Base-by-base conservation (phyloP, 2,113 vertebrate species). In the Prionailurus viverrinus region DNA sequence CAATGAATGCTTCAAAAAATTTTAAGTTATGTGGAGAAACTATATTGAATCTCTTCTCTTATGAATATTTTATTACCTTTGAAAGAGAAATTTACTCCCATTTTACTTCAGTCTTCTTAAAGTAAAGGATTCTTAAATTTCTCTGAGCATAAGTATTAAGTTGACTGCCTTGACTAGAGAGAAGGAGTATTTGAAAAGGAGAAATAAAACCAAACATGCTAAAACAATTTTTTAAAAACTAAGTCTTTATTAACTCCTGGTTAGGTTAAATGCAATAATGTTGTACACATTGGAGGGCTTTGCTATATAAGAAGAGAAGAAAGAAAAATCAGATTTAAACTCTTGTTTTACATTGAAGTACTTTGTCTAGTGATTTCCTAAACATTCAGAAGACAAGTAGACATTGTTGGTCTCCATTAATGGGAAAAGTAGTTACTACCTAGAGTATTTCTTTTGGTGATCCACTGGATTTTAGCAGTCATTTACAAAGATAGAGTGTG, bases 31-130 rank as follows among this genome's bases (percentile, higher is more conserved):
- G 80, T 45, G 19, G 69, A 66, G 82, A 91, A 79, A 18, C 36
- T 94, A 51, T 23, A 71, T 36, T 55, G 86, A 86, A 41, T 33
- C 55, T 63, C 27, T 73, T 93, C 55, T 23, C 29, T 96, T 94
- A 33, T 45, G 12, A 83, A 31, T 85, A 84, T 90, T 97, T 96
- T 92, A 58, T 73, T 66, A 33, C 84, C 81, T 63, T 89, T 95
- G 9, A 51, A 94, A 97, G 58, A 98, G 94, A 98, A 97, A 98
- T 97, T 86, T 94, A 94, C 66, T 91, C 65, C 96, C 3, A 86
- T 73, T 97, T 95, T 96, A 96, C 94, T 95, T 96, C 31, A n/a
- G 8, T 97, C 96, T 96, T 97, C 94, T 96, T 5, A 25, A 98
- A 95, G 85, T 97, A 95, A 98, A 95, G 79, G 94, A 95, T n/a